Evolutionary conservation across 2,797 vertebrate genomes (phyloP), one percentile per base, ranked within the genome.

Genomic region (Hydrocynus forskahlii): DNA sequence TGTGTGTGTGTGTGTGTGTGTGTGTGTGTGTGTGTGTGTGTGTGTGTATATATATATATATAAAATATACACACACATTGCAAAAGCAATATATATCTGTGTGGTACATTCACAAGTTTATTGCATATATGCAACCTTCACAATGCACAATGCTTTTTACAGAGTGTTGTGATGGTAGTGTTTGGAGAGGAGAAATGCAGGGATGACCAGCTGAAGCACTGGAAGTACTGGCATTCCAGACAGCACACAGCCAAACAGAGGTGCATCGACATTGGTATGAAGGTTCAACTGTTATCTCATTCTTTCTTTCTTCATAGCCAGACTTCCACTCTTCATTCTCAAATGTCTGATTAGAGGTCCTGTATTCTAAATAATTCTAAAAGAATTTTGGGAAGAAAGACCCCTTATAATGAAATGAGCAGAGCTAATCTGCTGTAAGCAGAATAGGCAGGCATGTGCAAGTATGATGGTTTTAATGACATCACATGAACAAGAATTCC

Each of bases 131-230:
- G 7, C 75, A 45, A 64, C 7, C 0, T 48, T 21, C 25, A 38
- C 0, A 0, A 2, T 75, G 9, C 12, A 9, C 48, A 5, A 16
- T 57, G 35, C 19, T 8, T 64, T 68, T 70, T 48, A 13, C 90
- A 99, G 98, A 99, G 98, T 54, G 98, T 99, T 23, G 96, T 99
- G 90, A 98, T 99, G 97, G 97, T 99, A 8, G 98, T 99, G 86
- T 99, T 99, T 79, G 98, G 97, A 23, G 98, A 99, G 87, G 98
- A 99, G 92, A 99, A 99, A 92, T 96, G 96, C 92, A 92, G 98
- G 75, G 98, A 99, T 29, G 98, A 99, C 82, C 98, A 99, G 91
- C 94, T 98, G 29, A 94, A 97, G 83, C 98, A 99, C 87, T 99
- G 98, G 98, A 99, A 99, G 75, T 99, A 99, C 86, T 99, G 98